Evolutionary conservation across 2,888 invertebrate species (phyloP), one percentile per base, ranked within the genome.

Genomic region (Cybosia mesomella): DNA sequence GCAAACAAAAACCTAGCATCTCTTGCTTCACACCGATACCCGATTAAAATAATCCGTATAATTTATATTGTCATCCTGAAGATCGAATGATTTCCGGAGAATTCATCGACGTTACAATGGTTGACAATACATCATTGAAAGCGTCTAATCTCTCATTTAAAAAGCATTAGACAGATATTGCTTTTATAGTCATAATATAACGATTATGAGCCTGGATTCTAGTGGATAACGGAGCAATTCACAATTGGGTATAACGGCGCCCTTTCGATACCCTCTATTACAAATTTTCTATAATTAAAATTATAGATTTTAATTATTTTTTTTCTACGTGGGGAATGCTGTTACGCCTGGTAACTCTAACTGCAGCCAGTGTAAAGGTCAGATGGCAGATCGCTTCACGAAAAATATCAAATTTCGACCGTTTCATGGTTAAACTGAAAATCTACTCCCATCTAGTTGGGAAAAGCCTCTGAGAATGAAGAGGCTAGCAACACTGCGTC

Each of bases 181-280:
- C 58, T 32, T 32, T 9, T n/a, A 54, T 54, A 61, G 24, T 36
- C 24, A 39, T 11, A n/a, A n/a, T n/a, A n/a, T n/a, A 62, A 15
- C 59, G 61, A 70, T 70, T 24, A 59, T 22, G 24, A 39, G 24
- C 15, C 24, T 24, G 21, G 15, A 15, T 7, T 36, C 8, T 57
- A 65, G 57, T 39, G 10, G 55, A 57, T 65, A 58, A 66, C 67
- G 62, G 64, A 58, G 60, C 58, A 68, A 77, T 63, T 70, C 22
- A 55, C 67, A 58, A 24, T 64, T 28, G 53, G 49, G 57, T 55
- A 43, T 60, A 58, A n/a, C 61, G 77, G 71, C 79, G 73, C 79
- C 79, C 74, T 76, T 60, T 66, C 55, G 62, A 28, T 32, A 53
- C 60, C 55, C 57, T n/a, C n/a, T 58, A 32, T 65, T 67, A 68